A percentile compares a stretch with the other conserved stretches of the same genome.
Evolutionary conservation across 2,888 invertebrate species (phyloP).

Genomic region (Tiliacea aurago): DNA sequence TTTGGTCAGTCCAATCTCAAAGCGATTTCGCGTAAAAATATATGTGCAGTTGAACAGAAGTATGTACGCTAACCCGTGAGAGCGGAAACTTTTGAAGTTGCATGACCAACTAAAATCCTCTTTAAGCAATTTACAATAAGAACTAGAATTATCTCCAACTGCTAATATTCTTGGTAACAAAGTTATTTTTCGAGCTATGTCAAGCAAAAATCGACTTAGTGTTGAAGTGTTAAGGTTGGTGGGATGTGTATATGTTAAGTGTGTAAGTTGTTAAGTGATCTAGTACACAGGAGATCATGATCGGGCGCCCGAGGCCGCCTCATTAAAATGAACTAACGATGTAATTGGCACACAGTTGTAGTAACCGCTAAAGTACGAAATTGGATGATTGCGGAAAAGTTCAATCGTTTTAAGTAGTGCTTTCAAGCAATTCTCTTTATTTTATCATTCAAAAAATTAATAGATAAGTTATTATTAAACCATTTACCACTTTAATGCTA

Average conservation of each 20-base stretch:
- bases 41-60: slow-evolving; percentile 16
- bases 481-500: neutral
- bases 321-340: slow-evolving; percentile 85
- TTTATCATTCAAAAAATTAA: neutral
- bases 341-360: slow-evolving; percentile 79
- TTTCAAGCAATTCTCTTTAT: slow-evolving; percentile 1
- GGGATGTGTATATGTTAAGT: slow-evolving; percentile 43
- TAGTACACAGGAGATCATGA: slow-evolving; percentile 72
- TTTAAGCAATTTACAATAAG: slow-evolving; percentile 64
- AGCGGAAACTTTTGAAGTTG: slow-evolving; percentile 54
- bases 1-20: neutral
- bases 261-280: slow-evolving; percentile 70
- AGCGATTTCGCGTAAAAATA: slow-evolving; percentile 16
- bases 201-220: slow-evolving; percentile 48
- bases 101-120: slow-evolving; percentile 62
- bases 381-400: slow-evolving; percentile 72
- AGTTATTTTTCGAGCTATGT: neutral
- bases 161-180: slow-evolving; percentile 56
- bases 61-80: slow-evolving; percentile 49
- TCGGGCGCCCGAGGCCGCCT: slow-evolving; percentile 76
- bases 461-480: neutral
- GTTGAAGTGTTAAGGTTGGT: slow-evolving; percentile 44
- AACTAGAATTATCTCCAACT: slow-evolving; percentile 64
- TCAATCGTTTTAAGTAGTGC: slow-evolving; percentile 46
- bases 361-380: slow-evolving; percentile 72